Evolutionary conservation across 1,140 invertebrate species (phyloP), one percentile per base, ranked within the genome.

Genomic region (Dreissena polymorpha): DNA sequence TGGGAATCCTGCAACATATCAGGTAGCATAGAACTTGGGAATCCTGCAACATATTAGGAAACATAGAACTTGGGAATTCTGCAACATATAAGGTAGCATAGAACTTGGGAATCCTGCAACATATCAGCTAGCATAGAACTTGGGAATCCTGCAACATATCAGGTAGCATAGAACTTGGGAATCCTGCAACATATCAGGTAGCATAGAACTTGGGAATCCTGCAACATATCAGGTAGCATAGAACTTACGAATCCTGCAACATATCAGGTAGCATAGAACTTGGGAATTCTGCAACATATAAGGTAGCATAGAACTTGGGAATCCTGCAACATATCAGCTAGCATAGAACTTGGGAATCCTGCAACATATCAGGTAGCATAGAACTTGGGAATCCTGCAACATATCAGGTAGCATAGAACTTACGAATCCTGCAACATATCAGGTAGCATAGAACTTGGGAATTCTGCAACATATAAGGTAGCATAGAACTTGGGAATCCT

Each of bases 111-210:
- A 86, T 51, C 73, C 91, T 91, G 85, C n/a, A 86, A n/a, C n/a
- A n/a, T n/a, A n/a, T n/a, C n/a, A n/a, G n/a, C n/a, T n/a, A n/a
- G 97, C 94, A 97, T 97, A 99, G 91, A 97, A 96, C 86, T 95
- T 95, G 0, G 97, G 96, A 14, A 86, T 51, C 73, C 91, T 91
- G 85, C n/a, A 86, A n/a, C 0, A 99, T 89, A 2, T 92, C 91
- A 1, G 99, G 98, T 14, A n/a, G 97, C 94, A 97, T 97, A 99
- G 91, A 97, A 96, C 86, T 95, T 95, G 0, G 97, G 96, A 14
- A 86, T 51, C 73, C 91, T 91, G 85, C n/a, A 86, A n/a, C 0
- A 99, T 89, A 2, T 92, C 91, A 1, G 99, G 98, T 14, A n/a
- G 97, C 94, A 97, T 97, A 99, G 91, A 97, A 96, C 86, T 95